Evolutionary conservation across 2,797 vertebrate genomes (phyloP).

Genomic region (Muraenolepis orangiensis): DNA sequence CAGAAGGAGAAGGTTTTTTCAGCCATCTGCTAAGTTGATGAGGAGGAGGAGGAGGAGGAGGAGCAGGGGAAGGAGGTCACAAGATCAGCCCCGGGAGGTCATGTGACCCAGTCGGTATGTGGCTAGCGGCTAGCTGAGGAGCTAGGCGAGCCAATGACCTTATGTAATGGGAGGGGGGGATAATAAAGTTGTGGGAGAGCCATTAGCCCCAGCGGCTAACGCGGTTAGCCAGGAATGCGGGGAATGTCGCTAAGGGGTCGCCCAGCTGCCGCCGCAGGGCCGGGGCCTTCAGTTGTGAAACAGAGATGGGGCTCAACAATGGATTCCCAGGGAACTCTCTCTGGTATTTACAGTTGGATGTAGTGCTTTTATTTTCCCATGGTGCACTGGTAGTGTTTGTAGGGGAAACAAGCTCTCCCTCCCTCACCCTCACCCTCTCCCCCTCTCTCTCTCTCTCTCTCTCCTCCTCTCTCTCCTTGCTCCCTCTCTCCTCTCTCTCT

Average conservation of each 20-base stretch:
- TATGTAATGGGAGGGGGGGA: slow-evolving; percentile 49
- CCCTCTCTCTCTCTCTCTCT: slow-evolving; percentile 34
- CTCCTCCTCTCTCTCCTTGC: slow-evolving; percentile 9
- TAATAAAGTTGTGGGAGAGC: slow-evolving; percentile 37
- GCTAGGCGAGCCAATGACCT: slow-evolving; percentile 30
- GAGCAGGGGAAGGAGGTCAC: slow-evolving; percentile 20
- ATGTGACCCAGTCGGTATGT: slow-evolving; percentile 39
- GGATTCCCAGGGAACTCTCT: slow-evolving; percentile 42
- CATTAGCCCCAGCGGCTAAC: slow-evolving; percentile 49
- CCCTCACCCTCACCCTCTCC: too few relatives aligned
- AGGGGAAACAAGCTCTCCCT: slow-evolving; percentile 56
- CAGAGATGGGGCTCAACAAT: slow-evolving; percentile 41
- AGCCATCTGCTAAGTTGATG: too few relatives aligned
- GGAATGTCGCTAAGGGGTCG: slow-evolving; percentile 59
- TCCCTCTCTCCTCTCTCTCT: too few relatives aligned
- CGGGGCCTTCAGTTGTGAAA: slow-evolving; percentile 47
- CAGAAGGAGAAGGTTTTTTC: too few relatives aligned
- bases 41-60: too few relatives aligned
- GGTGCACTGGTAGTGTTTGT: slow-evolving; percentile 43
- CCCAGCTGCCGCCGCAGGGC: slow-evolving; percentile 32
- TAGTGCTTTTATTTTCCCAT: slow-evolving; percentile 7
- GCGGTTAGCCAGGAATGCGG: slow-evolving; percentile 36
- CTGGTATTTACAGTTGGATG: not conserved
- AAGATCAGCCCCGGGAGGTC: slow-evolving; percentile 47
- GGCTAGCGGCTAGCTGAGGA: slow-evolving; percentile 23